Evolutionary conservation across 2,888 invertebrate genomes (phyloP).

Genomic region (Synanthedon andrenaeformis): DNA sequence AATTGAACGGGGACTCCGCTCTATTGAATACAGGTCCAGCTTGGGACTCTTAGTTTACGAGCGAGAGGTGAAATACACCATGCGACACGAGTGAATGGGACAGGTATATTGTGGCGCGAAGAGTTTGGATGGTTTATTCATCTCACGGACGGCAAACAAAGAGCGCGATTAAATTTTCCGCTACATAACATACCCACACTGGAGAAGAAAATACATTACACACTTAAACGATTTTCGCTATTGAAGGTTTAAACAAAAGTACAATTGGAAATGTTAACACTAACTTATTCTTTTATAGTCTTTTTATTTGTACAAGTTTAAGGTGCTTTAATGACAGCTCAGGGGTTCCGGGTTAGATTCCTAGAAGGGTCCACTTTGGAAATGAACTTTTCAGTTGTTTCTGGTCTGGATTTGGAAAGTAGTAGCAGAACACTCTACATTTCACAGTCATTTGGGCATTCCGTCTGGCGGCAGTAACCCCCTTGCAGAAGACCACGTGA

Average conservation of each 20-base stretch:
- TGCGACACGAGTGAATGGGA: conserved; percentile 23
- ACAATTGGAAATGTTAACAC: not conserved
- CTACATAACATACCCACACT: conserved; percentile 47
- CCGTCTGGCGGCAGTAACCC: no score
- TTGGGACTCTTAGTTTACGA: conserved; percentile 24
- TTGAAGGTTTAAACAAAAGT: not conserved
- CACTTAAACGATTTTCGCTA: not conserved
- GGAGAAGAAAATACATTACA: conserved; percentile 28
- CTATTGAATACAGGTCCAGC: conserved; percentile 32
- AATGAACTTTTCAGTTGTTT: no score
- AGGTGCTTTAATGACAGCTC: no score
- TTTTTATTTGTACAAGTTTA: no score
- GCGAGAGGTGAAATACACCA: conserved; percentile 21
- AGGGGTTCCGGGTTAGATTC: no score
- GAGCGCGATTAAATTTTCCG: conserved; percentile 60
- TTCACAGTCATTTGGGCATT: no score
- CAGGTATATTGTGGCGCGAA: conserved; percentile 10
- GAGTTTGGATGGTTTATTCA: conserved; percentile 50
- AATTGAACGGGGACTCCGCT: conserved; percentile 31
- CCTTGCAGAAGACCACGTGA: no score
- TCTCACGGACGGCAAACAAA: conserved; percentile 51
- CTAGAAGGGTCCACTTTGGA: no score
- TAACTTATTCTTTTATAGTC: no score
- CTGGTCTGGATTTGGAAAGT: no score
- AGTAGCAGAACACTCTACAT: no score